Conservation (phyloP, 2,113 vertebrate genomes). For the Gambusia affinis region DNA sequence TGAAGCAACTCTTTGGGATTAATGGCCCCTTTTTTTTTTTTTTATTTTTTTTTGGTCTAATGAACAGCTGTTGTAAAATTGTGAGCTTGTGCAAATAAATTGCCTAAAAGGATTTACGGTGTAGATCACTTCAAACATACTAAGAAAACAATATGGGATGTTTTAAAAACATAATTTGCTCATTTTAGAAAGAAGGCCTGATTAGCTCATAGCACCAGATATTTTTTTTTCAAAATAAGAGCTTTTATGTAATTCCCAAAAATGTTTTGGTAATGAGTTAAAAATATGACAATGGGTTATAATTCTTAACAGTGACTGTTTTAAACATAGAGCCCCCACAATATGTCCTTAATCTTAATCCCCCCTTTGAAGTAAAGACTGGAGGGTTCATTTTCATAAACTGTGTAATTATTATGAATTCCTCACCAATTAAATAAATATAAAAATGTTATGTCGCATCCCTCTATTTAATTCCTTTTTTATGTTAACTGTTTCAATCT, state of each 20-base stretch:
- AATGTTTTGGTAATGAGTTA: neutral
- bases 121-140: neutral
- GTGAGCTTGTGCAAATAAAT: constrained; percentile 16
- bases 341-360: neutral
- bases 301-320: neutral
- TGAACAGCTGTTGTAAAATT: constrained; percentile 15
- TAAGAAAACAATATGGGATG: neutral
- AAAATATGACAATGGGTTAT: neutral
- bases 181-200: no score
- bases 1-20: constrained; percentile 51
- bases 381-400: neutral
- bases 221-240: neutral
- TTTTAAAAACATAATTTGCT: neutral
- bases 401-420: neutral
- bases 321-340: neutral
- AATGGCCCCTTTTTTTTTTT: constrained; percentile 52
- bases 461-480: neutral
- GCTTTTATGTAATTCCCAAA: constrained; percentile 1
- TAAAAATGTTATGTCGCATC: neutral
- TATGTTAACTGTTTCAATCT: neutral
- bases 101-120: constrained; percentile 1
- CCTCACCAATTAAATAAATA: neutral
- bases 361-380: neutral
- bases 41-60: constrained; percentile 35
- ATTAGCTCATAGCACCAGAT: neutral